Evolutionary conservation across 2,888 invertebrate species (phyloP), one percentile per base, ranked within the genome.

Genomic region (Dasypogon diadema): DNA sequence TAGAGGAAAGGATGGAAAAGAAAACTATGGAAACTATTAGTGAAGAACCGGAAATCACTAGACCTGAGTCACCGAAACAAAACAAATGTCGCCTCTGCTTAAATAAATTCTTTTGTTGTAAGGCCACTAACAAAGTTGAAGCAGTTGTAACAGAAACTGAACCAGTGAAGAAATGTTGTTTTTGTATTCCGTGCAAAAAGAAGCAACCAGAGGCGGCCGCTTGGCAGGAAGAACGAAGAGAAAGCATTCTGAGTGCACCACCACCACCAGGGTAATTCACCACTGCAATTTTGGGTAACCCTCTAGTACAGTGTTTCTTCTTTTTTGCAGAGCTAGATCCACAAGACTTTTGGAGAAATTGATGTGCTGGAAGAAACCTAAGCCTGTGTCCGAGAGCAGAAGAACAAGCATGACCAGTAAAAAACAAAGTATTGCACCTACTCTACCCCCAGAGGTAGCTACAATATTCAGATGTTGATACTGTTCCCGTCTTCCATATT

Each of bases 351-450:
- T 83, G 77, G 80, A 82, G 4, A 82, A 82, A 78, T 48, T 86
- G 18, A 78, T 83, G 26, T 89, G 89, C 78, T 87, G 89, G 1
- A 87, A 88, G 75, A 88, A 87, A 74, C 84, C 87, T 0, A 79
- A 80, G 1, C 80, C 81, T 5, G 78, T 80, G 2, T 76, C 74
- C 6, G 87, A 88, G n/a, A 89, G 89, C 79, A 85, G 92, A 8
- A 87, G 91, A 54, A 88, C 89, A 75, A 92, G 92, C 79, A 86
- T 91, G 83, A 88, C 89, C 83, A 90, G 90, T 80, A 91, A 91
- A 83, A 91, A 91, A 84, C 90, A 91, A 82, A 91, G 91, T 80
- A 84, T 91, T 58, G 90, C 91, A 0, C 90, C 89, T n/a, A 90
- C 90, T 0, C 84, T 89, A 26, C 90, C 91, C 0, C 89, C 90